Percentiles rank a stretch among this genome's conserved stretches.
Conservation (phyloP, 2,113 vertebrate genomes). For the Psittacara wagleri region DNA sequence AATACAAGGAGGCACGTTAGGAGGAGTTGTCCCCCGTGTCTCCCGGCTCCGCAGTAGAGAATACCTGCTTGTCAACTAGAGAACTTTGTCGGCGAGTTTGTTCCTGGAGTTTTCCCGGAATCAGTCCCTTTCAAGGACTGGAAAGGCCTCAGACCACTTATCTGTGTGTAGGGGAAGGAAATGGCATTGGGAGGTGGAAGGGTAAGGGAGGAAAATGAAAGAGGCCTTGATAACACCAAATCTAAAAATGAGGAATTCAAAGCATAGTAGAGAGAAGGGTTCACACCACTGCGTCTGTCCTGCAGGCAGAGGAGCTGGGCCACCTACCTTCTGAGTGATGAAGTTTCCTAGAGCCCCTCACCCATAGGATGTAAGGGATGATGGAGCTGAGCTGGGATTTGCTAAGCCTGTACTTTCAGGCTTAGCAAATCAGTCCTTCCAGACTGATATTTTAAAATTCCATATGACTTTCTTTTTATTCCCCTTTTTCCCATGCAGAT, state of each 20-base stretch:
- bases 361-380: neutral
- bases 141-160: neutral
- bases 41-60: too few relatives aligned
- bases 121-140: neutral
- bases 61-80: too few relatives aligned
- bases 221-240: neutral
- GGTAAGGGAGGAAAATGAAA: neutral
- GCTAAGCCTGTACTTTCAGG: too few relatives aligned
- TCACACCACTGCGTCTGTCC: neutral
- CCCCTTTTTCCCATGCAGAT: rapidly evolving
- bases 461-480: rapidly evolving
- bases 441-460: neutral
- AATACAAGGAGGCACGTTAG: too few relatives aligned
- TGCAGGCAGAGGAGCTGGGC: neutral
- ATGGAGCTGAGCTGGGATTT: neutral
- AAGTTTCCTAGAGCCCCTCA: neutral
- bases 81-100: too few relatives aligned
- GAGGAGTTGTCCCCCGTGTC: too few relatives aligned
- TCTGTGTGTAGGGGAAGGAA: neutral
- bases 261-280: neutral
- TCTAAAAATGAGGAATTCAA: neutral
- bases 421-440: neutral
- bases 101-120: too few relatives aligned
- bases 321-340: neutral
- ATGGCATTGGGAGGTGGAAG: neutral